A percentile compares a stretch with the other conserved stretches of the same genome.
Evolutionary conservation across 1,140 invertebrate genomes (phyloP).

Genomic region (Maconellicoccus hirsutus): DNA sequence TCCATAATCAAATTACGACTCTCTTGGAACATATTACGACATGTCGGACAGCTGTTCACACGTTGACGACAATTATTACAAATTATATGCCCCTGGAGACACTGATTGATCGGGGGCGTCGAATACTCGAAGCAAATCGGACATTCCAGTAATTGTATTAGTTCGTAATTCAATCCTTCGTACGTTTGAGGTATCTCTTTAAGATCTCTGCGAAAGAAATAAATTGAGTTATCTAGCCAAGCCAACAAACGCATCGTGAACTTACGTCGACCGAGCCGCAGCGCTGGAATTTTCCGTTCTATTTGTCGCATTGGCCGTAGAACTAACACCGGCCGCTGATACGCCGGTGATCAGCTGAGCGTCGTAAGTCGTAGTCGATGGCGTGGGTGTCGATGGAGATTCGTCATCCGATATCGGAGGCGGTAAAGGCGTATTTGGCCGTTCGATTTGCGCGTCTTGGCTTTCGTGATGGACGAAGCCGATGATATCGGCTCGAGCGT

Average conservation of each 20-base stretch:
- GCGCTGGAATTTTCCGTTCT: not conserved
- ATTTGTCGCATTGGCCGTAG: too few relatives aligned
- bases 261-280: not conserved
- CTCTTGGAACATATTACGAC: conserved; percentile 29
- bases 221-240: too few relatives aligned
- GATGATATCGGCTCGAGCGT: not conserved
- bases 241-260: too few relatives aligned
- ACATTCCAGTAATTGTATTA: conserved; percentile 31
- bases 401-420: not conserved
- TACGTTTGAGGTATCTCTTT: conserved; percentile 26
- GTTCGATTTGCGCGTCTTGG: not conserved
- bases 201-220: not conserved
- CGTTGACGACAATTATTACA: conserved; percentile 28
- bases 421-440: not conserved
- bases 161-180: conserved; percentile 27
- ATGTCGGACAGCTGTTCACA: conserved; percentile 30
- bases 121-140: conserved; percentile 33
- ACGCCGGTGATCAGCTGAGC: not conserved
- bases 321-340: not conserved
- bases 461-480: not conserved
- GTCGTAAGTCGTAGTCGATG: not conserved
- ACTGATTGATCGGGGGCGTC: conserved; percentile 31
- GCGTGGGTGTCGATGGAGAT: not conserved
- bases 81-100: conserved; percentile 30
- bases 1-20: conserved; percentile 30